Base-by-base conservation (phyloP, 2,888 invertebrate genomes). In the Metalampra italica region DNA sequence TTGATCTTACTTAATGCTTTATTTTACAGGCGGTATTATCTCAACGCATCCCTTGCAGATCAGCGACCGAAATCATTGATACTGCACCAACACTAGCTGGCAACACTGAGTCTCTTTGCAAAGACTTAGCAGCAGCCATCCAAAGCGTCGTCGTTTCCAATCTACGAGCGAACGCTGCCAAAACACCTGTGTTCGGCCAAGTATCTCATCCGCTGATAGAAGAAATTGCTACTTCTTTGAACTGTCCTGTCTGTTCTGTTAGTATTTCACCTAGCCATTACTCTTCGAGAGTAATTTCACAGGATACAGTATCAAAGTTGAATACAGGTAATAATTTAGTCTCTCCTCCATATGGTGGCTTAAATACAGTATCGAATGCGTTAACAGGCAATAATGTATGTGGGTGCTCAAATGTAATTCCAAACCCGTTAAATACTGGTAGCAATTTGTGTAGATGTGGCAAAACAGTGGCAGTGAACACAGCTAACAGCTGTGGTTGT, bases 91-190 rank as follows among this genome's bases (percentile, higher is more conserved):
- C 43, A 32, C 11, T 32, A 4, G 11, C 32, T 32, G 32, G 32
- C 7, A 40, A 40, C 13, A 14, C 22, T 22, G 15, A 40, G 4
- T 14, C n/a, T 39, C 14, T 54, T 0, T 59, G 59, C 47, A 57
- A 57, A 42, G 59, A 60, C 46, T 49, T 62, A 7, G 60, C 62
- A 4, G 47, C 49, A 0, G 51, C 59, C 9, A 61, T 65, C 7
- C 62, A 65, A 53, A 51, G 46, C 29, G 53, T 55, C n/a, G 55
- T 62, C 7, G 43, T 62, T n/a, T 55, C 57, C 5, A 60, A 55
- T 38, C 56, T 63, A 42, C 47, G 53, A 14, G 48, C 47, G 9
- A 60, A 52, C 29, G 50, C 59, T 13, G 30, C 50, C 1, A 46
- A 50, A 11, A 52, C 43, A 41, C 56, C 56, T 0, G 49, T 62